These are phyloP conservation scores for Phodopus roborovskii DNA, from an alignment of 2,113 vertebrate genomes.

Conservation along the genomic window DNA sequence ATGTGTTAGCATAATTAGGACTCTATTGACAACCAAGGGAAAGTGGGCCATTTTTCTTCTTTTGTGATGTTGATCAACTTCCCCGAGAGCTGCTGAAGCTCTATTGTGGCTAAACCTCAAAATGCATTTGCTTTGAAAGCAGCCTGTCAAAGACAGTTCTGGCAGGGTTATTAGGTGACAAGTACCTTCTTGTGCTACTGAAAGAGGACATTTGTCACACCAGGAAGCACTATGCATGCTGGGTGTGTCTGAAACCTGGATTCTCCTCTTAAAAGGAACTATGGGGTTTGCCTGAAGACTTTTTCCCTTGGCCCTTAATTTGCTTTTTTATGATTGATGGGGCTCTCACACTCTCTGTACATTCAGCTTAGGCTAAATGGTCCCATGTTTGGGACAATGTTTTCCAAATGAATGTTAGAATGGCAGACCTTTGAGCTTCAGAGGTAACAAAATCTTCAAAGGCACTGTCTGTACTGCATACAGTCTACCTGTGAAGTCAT, in stretches of 20 bases:
- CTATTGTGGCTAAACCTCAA: not conserved
- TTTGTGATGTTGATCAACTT: conserved; percentile 66
- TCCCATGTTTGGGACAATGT: not conserved
- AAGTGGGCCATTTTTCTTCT: conserved; percentile 35
- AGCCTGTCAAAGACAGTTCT: conserved; percentile 20
- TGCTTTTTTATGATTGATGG: not conserved
- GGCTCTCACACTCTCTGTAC: not conserved
- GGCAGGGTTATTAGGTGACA: conserved; percentile 3
- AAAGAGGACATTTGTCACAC: not conserved
- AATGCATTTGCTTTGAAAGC: conserved; percentile 13
- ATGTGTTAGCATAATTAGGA: conserved; percentile 35
- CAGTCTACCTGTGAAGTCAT: not conserved
- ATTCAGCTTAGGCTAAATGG: not conserved
- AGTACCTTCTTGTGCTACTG: not conserved
- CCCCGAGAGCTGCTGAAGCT: not conserved
- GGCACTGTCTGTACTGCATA: not conserved
- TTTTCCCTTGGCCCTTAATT: conserved; percentile 19
- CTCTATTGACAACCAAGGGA: conserved; percentile 35
- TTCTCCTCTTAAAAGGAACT: not conserved
- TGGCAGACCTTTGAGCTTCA: not conserved
- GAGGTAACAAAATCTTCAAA: not conserved
- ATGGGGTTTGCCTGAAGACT: not conserved
- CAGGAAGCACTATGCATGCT: not conserved
- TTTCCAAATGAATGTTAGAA: conserved; percentile 3
- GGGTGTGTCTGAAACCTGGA: not conserved